Percentiles rank a stretch among this genome's conserved stretches.
These are phyloP conservation scores for Gadus macrocephalus DNA, from an alignment of 2,113 vertebrate genomes.

Conservation along the genomic window DNA sequence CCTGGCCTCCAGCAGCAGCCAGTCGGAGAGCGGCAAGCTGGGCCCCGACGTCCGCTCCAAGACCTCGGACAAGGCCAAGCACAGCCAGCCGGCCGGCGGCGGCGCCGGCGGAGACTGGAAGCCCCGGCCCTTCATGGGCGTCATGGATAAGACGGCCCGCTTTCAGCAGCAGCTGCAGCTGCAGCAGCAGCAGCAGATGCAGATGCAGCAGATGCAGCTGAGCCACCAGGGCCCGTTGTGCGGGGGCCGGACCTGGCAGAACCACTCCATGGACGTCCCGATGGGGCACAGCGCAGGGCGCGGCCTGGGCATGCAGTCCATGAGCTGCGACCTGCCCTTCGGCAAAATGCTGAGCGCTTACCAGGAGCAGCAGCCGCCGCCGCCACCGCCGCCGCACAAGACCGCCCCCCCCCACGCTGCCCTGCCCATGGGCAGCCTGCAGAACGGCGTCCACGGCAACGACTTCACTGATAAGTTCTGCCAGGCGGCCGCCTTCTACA, in stretches of 20 bases:
- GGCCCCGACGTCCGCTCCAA: slow-evolving; percentile 83
- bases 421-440: slow-evolving; percentile 62
- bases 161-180: slow-evolving; percentile 65
- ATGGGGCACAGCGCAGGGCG: slow-evolving; percentile 47
- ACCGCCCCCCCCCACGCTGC: slow-evolving; percentile 54
- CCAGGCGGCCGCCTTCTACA: slow-evolving; percentile 71
- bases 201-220: slow-evolving; percentile 32
- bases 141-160: slow-evolving; percentile 90
- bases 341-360: slow-evolving; percentile 69
- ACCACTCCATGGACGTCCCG: slow-evolving; percentile 71
- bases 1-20: slow-evolving; percentile 80
- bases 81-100: slow-evolving; percentile 58
- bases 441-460: slow-evolving; percentile 78
- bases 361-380: slow-evolving; percentile 62
- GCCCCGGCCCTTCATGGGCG: slow-evolving; percentile 89
- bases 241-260: slow-evolving; percentile 76
- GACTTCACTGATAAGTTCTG: slow-evolving; percentile 75
- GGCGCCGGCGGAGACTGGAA: slow-evolving; percentile 73
- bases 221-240: slow-evolving; percentile 44
- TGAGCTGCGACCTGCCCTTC: slow-evolving; percentile 71
- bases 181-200: slow-evolving; percentile 45
- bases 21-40: slow-evolving; percentile 79
- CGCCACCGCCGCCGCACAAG: slow-evolving; percentile 10
- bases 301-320: slow-evolving; percentile 59
- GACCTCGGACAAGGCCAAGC: slow-evolving; percentile 69